These are phyloP conservation scores for Carapus acus DNA, from an alignment of 2,797 vertebrate species.

Conservation along the genomic window DNA sequence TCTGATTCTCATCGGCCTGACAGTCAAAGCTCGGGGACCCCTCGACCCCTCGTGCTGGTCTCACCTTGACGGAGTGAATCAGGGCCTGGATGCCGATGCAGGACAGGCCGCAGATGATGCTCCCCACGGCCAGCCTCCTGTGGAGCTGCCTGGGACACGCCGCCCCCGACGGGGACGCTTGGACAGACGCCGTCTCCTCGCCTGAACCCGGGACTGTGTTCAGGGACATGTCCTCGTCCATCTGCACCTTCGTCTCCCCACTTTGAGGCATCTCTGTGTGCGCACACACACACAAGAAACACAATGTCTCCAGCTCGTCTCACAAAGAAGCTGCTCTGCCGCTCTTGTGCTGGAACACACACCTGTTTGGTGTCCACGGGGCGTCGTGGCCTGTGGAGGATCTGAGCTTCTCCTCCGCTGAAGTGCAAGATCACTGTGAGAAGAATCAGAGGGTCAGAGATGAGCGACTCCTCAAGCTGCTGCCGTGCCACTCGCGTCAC, in stretches of 20 bases:
- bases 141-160: constrained; percentile 25
- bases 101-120: constrained; percentile 81
- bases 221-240: rapidly evolving
- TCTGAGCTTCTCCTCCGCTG: too few relatives aligned
- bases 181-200: neutral
- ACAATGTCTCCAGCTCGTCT: neutral
- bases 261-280: constrained; percentile 49
- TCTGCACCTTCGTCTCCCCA: rapidly evolving
- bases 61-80: constrained; percentile 79
- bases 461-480: too few relatives aligned
- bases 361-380: too few relatives aligned
- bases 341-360: neutral
- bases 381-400: too few relatives aligned
- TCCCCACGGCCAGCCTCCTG: constrained; percentile 72
- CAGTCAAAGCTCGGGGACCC: too few relatives aligned
- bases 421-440: too few relatives aligned
- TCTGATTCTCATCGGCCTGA: too few relatives aligned
- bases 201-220: neutral
- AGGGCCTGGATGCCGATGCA: constrained; percentile 78
- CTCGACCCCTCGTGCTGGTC: too few relatives aligned
- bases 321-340: neutral
- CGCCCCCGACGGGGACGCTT: rapidly evolving
- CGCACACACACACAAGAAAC: constrained; percentile 1
- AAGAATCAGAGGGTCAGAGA: too few relatives aligned
- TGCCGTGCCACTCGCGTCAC: too few relatives aligned